Evolutionary conservation across 2,113 vertebrate genomes (phyloP).

Genomic region (Barnardius zonarius): DNA sequence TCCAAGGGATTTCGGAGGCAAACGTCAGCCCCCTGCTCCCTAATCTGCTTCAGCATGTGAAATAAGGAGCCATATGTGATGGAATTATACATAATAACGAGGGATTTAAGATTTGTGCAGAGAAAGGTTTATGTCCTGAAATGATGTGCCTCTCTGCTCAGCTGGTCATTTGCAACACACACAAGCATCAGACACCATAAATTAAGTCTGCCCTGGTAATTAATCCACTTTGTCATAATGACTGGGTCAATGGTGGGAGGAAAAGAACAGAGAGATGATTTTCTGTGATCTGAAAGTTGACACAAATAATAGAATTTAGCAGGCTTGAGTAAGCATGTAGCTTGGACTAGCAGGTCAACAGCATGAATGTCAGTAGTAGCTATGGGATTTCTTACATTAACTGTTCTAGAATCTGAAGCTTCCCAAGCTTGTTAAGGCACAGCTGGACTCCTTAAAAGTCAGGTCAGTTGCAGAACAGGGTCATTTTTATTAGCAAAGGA

Average conservation of each 20-base stretch:
- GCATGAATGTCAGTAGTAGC: background rate
- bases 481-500: background rate
- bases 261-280: background rate
- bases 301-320: background rate
- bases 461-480: background rate
- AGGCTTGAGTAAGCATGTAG: background rate
- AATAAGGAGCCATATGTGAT: background rate
- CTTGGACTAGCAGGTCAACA: background rate
- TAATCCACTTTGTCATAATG: background rate
- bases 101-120: background rate
- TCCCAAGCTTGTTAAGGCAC: background rate
- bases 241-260: background rate
- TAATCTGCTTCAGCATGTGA: background rate
- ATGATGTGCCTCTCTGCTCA: background rate
- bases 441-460: background rate
- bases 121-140: background rate
- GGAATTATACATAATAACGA: fast-evolving
- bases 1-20: background rate
- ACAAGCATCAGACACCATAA: background rate
- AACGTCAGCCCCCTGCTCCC: background rate
- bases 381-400: background rate
- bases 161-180: background rate
- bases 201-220: background rate
- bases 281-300: background rate
- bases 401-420: background rate